Percentiles rank a stretch among this genome's conserved stretches.
Conservation (phyloP, 2,113 vertebrate genomes). For the Periophthalmodon schlosseri region DNA sequence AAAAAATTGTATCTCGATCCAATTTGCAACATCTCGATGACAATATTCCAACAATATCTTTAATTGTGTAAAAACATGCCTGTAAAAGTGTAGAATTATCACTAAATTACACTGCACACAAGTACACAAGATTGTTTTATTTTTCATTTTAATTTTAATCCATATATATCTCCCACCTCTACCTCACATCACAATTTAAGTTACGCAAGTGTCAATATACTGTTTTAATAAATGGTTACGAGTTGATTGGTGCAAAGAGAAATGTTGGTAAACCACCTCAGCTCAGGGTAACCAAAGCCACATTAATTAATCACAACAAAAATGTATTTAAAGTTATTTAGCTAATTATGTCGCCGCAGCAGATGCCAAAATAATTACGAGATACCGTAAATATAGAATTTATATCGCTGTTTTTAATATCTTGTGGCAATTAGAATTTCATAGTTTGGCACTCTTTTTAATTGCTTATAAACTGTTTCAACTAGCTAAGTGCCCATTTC, state of each 20-base stretch:
- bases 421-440: not conserved
- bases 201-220: not conserved
- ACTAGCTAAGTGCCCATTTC: too few species aligned
- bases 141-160: too few species aligned
- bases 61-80: too few species aligned
- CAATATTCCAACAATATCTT: too few species aligned
- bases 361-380: not conserved
- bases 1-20: too few species aligned
- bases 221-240: not conserved
- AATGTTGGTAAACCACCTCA: not conserved
- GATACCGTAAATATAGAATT: not conserved
- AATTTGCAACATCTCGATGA: too few species aligned
- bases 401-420: not conserved
- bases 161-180: not conserved
- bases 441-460: not conserved
- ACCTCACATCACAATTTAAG: constrained; percentile 10
- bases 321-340: not conserved
- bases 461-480: not conserved
- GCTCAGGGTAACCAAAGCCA: not conserved
- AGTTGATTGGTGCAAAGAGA: not conserved
- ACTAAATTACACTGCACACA: too few species aligned
- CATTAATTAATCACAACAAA: not conserved
- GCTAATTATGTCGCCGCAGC: not conserved
- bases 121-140: too few species aligned
- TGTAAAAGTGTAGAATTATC: too few species aligned